Evolutionary conservation across 2,888 invertebrate species (phyloP).

Genomic region (Acronicta aceris): DNA sequence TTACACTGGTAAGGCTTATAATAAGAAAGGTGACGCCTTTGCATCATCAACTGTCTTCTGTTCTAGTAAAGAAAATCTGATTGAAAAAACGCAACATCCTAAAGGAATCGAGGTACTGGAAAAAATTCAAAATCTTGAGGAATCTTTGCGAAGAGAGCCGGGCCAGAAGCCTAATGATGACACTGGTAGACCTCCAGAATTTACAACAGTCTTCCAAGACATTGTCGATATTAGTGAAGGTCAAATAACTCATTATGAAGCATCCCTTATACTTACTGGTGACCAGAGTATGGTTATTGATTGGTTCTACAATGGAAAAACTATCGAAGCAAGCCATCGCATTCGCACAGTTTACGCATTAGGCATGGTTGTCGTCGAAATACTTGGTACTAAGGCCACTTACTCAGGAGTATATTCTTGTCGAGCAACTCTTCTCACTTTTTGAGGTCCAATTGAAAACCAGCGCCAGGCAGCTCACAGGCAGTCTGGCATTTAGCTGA

Average conservation of each 20-base stretch:
- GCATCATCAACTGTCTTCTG: constrained; percentile 97
- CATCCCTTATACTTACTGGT: constrained; percentile 97
- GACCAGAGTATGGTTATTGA: constrained; percentile 98
- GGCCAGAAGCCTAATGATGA: constrained; percentile 92
- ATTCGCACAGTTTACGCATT: constrained; percentile 98
- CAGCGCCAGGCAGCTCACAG: too few species aligned
- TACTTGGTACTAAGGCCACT: constrained; percentile 97
- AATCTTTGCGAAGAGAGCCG: constrained; percentile 93
- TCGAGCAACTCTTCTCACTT: too few species aligned
- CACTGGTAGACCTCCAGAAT: constrained; percentile 95
- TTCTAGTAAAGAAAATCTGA: constrained; percentile 94
- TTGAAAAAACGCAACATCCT: constrained; percentile 97
- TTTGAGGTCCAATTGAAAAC: too few species aligned
- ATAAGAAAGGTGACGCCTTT: constrained; percentile 96
- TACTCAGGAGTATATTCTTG: constrained; percentile 97
- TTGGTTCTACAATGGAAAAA: constrained; percentile 98
- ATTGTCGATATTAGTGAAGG: constrained; percentile 96
- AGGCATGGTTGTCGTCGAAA: constrained; percentile 99
- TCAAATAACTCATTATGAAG: constrained; percentile 99
- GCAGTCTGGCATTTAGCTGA: too few species aligned
- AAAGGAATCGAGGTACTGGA: constrained; percentile 98
- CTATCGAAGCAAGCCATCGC: constrained; percentile 96
- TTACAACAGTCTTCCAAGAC: constrained; percentile 96
- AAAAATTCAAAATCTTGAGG: constrained; percentile 97
- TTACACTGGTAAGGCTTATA: constrained; percentile 97